These are phyloP conservation scores for Loripinus fragilis DNA, from an alignment of 2,888 invertebrate genomes.

Conservation along the genomic window DNA sequence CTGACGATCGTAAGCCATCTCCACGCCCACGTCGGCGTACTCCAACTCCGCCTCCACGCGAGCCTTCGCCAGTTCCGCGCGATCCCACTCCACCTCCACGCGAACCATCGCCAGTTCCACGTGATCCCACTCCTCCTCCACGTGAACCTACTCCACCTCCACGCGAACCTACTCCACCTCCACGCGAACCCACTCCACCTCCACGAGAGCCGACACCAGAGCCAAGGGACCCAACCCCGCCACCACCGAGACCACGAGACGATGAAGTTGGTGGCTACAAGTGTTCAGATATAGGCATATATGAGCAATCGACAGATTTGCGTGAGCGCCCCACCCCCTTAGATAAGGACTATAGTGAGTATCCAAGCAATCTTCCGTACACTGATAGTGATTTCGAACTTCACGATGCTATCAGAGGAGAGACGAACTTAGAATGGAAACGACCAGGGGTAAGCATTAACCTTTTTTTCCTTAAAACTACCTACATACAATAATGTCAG, in stretches of 20 bases:
- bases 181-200: background rate
- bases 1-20: background rate
- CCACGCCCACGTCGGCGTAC: constrained; percentile 30
- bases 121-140: background rate
- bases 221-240: background rate
- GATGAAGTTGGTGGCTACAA: constrained; percentile 24
- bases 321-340: constrained; percentile 44
- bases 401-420: constrained; percentile 62
- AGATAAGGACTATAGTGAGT: constrained; percentile 45
- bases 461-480: too few species aligned
- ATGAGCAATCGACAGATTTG: constrained; percentile 54
- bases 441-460: constrained; percentile 67
- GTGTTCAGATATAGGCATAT: constrained; percentile 39
- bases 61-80: constrained; percentile 20
- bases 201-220: background rate
- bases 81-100: constrained; percentile 27
- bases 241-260: background rate
- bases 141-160: background rate
- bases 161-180: background rate
- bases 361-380: constrained; percentile 55
- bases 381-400: constrained; percentile 69
- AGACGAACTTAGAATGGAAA: constrained; percentile 69
- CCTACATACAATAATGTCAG: too few species aligned
- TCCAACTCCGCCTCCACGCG: constrained; percentile 4
- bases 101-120: constrained; percentile 22